phyloP scores from a whole-genome alignment of 2,797 vertebrate genomes.

The Podargus strigoides region DNA sequence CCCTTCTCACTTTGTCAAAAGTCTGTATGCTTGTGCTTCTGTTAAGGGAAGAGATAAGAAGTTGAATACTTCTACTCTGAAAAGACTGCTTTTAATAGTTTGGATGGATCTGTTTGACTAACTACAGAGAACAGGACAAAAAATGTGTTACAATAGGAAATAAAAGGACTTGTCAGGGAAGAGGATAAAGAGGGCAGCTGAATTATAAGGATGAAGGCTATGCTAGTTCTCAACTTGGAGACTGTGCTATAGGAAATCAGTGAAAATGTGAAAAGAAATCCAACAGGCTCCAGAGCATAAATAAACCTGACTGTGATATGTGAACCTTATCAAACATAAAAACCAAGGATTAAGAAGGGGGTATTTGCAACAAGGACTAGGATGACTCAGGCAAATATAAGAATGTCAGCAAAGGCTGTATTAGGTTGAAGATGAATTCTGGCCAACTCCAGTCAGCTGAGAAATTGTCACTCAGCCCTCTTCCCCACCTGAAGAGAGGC shows the following conservation, averaged over 20 bases:
- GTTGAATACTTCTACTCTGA: neutral
- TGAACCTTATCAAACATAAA: neutral
- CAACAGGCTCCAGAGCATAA: neutral
- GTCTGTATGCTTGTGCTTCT: neutral
- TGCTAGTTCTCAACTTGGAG: neutral
- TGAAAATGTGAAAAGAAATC: conserved; percentile 6
- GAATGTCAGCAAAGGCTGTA: neutral
- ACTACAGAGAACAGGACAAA: neutral
- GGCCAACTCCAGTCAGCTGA: neutral
- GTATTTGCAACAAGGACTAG: neutral
- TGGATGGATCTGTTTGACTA: neutral
- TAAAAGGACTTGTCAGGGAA: neutral
- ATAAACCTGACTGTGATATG: neutral
- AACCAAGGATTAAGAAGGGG: neutral
- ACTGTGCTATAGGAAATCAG: neutral
- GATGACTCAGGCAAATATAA: neutral
- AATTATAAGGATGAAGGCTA: neutral
- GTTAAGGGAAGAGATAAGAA: neutral
- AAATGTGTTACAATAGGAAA: neutral
- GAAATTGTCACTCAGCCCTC: neutral
- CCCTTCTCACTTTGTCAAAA: neutral
- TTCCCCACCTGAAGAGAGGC: neutral
- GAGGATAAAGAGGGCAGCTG: neutral
- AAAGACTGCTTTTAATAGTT: neutral
- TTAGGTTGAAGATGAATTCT: neutral